Percentiles rank a stretch among this genome's conserved stretches.
phyloP scores from a whole-genome alignment of 2,797 vertebrate species.

The Thamnophis elegans region DNA sequence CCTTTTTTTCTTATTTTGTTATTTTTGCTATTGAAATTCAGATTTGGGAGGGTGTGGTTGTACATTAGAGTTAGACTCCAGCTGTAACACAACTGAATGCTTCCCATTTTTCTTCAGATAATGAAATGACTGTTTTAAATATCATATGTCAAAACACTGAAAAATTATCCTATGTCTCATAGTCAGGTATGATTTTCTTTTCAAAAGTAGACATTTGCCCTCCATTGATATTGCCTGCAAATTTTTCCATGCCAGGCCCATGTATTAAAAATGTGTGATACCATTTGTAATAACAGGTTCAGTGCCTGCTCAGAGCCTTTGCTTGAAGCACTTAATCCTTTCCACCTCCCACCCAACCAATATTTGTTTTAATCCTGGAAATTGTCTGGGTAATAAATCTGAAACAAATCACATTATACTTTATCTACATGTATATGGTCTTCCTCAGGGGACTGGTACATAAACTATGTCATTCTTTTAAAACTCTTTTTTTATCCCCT shows the following conservation, averaged over 20 bases:
- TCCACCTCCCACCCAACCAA: neutral
- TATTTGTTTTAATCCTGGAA: slow-evolving; percentile 10
- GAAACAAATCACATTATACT: slow-evolving; percentile 4
- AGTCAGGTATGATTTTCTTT: too few species aligned
- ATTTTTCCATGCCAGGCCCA: neutral
- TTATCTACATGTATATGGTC: neutral
- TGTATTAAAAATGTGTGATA: neutral
- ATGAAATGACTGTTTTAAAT: neutral
- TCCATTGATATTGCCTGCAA: neutral
- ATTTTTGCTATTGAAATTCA: neutral
- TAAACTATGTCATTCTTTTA: slow-evolving; percentile 12
- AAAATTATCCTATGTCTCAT: neutral
- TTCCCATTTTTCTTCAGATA: neutral
- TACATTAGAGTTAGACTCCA: neutral
- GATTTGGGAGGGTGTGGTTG: neutral
- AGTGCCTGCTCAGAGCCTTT: neutral
- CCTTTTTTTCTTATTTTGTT: neutral
- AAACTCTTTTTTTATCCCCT: neutral
- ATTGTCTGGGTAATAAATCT: slow-evolving; percentile 13
- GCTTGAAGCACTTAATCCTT: neutral
- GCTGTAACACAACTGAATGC: neutral
- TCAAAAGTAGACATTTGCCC: neutral
- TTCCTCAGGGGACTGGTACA: neutral
- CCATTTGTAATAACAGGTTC: neutral
- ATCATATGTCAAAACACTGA: neutral